Evolutionary conservation across 92 coral and sea anemone genomes (phyloP), one percentile per base, ranked within the genome.

Genomic region (Montipora capitata): DNA sequence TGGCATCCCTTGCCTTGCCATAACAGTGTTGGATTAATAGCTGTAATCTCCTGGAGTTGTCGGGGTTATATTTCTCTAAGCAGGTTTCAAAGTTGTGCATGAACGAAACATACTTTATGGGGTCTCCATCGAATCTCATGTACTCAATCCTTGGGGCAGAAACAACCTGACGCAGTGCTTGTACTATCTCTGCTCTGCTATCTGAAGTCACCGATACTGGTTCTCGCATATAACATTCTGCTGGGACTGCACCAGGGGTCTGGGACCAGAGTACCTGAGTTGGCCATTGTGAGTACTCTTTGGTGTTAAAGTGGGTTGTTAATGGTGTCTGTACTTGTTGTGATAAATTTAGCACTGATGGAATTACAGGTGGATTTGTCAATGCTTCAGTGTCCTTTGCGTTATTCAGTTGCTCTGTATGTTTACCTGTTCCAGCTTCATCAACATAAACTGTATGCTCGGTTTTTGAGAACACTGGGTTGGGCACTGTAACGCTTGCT

Each of bases 1-100:
- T 90, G 0, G 98, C 91, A n/a, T 90, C 96, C 3, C 80, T 58
- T 4, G 94, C 96, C 67, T 94, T 92, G 10, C 94, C 98, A 4
- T 51, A 43, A 73, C 95, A 92, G 77, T 87, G 95, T 45, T 92
- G 94, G 4, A 94, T 94, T 41, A 95, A 71, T 1, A 89, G 78
- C 77, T 87, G 89, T 20, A 95, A 68, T 15, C 80, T n/a, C 39
- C 11, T 63, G 3, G 68, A n/a, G 18, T 20, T 89, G 52, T 69
- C 77, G 0, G 84, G 65, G 13, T 59, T 81, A 1, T 86, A 89
- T 4, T 76, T 88, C 80, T 42, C 70, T 16, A 68, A 42, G 67
- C 79, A 82, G 5, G 86, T 69, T 9, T 82, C 66, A 76, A 91
- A 94, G 65, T 89, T 87, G 41, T 80, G 92, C 39, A 95, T 87